A percentile compares a stretch with the other conserved stretches of the same genome.
phyloP scores from a whole-genome alignment of 1,140 invertebrate species.

The Holotrichia oblita region DNA sequence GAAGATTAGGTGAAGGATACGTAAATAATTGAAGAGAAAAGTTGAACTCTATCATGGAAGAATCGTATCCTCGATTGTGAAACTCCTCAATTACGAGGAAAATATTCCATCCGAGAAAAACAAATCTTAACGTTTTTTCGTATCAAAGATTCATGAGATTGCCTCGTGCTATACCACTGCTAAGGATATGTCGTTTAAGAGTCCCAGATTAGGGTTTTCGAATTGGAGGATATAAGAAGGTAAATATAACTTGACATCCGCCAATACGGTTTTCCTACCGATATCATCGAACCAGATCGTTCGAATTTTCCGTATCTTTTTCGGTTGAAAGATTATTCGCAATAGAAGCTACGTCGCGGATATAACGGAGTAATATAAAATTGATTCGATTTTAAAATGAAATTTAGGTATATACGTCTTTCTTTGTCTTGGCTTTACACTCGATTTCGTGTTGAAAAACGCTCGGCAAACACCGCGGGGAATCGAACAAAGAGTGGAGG shows the following conservation, averaged over 20 bases:
- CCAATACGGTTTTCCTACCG: neutral
- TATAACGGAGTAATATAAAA: neutral
- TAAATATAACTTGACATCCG: conserved; percentile 9
- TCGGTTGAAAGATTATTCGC: neutral
- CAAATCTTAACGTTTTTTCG: too few species aligned
- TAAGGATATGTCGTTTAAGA: neutral
- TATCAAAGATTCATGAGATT: neutral
- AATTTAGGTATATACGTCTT: neutral
- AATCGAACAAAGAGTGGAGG: neutral
- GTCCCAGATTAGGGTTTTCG: neutral
- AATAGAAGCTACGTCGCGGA: neutral
- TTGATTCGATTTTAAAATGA: conserved; percentile 21
- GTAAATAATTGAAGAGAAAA: too few species aligned
- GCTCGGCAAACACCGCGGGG: neutral
- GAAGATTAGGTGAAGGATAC: too few species aligned
- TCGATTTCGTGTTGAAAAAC: conserved; percentile 5
- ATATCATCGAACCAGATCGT: neutral
- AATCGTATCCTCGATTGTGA: too few species aligned
- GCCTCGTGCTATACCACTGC: neutral
- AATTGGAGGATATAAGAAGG: conserved; percentile 4
- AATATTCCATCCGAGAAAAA: too few species aligned
- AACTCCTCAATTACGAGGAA: too few species aligned
- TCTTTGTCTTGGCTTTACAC: neutral
- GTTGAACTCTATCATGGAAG: too few species aligned
- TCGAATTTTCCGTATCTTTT: conserved; percentile 2